phyloP scores from a whole-genome alignment of 2,888 invertebrate genomes.

The Oegoconia quadripuncta region DNA sequence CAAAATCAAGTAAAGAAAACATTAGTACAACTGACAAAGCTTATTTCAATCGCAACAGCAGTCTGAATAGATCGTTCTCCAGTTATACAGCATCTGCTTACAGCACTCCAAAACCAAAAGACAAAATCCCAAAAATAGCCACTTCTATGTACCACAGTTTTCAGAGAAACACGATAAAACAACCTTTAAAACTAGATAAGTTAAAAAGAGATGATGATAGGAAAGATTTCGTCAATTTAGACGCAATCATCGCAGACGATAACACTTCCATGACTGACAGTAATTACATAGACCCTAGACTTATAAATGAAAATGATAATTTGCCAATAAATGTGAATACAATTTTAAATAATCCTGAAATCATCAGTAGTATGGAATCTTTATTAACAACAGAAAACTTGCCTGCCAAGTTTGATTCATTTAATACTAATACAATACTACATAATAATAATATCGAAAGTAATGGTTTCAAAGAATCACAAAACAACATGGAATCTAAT shows the following conservation, averaged over 20 bases:
- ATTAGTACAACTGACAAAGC: slow-evolving; percentile 57
- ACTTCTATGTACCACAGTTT: slow-evolving; percentile 73
- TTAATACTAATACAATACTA: slow-evolving; percentile 46
- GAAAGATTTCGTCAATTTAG: slow-evolving; percentile 71
- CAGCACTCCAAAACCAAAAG: slow-evolving; percentile 68
- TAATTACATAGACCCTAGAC: slow-evolving; percentile 77
- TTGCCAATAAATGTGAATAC: slow-evolving; percentile 79
- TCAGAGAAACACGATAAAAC: slow-evolving; percentile 63
- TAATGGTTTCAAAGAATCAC: slow-evolving; percentile 39
- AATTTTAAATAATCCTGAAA: slow-evolving; percentile 71
- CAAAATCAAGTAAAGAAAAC: slow-evolving; percentile 73
- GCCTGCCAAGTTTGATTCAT: slow-evolving; percentile 70
- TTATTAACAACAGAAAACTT: slow-evolving; percentile 71
- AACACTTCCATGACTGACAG: slow-evolving; percentile 72
- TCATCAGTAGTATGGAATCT: slow-evolving; percentile 75
- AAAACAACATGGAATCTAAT: slow-evolving; percentile 39
- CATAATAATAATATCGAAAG: slow-evolving; percentile 48
- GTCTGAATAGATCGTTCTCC: slow-evolving; percentile 66
- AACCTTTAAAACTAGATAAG: slow-evolving; percentile 68
- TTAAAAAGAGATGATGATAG: slow-evolving; percentile 61
- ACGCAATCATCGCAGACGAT: slow-evolving; percentile 58
- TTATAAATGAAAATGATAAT: slow-evolving; percentile 86
- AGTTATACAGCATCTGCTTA: slow-evolving; percentile 65
- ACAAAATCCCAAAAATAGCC: slow-evolving; percentile 71
- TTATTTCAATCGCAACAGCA: slow-evolving; percentile 60